Evolutionary conservation across 2,888 invertebrate species (phyloP).

Genomic region (Antheraea yamamai): DNA sequence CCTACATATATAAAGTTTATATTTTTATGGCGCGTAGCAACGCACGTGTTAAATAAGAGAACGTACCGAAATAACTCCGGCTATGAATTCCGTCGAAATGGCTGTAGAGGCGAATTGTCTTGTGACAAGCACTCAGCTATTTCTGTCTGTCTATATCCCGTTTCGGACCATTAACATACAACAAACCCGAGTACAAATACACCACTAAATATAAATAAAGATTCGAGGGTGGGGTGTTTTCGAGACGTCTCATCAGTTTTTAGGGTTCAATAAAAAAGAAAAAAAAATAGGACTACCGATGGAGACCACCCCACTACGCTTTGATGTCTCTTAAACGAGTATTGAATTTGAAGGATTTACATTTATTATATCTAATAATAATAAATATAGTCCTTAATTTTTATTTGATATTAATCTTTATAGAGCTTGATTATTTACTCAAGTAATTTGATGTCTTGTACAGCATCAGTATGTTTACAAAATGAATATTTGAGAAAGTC

Average conservation of each 20-base stretch:
- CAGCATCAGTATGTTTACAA: not conserved
- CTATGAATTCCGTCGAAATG: slow-evolving; percentile 33
- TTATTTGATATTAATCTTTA: not conserved
- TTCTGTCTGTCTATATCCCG: slow-evolving; percentile 50
- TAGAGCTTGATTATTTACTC: not conserved
- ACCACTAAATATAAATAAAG: slow-evolving; percentile 42
- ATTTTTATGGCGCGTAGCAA: slow-evolving; percentile 32
- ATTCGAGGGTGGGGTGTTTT: slow-evolving; percentile 15
- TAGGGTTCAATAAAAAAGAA: slow-evolving; percentile 39
- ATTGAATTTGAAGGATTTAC: slow-evolving; percentile 10
- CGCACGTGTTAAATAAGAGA: slow-evolving; percentile 29
- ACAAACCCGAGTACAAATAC: slow-evolving; percentile 47
- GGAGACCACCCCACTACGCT: slow-evolving; percentile 21
- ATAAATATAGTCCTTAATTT: not conserved
- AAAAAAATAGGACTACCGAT: slow-evolving; percentile 31
- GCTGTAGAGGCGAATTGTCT: slow-evolving; percentile 51
- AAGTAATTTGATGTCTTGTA: not conserved
- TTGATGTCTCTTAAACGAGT: slow-evolving; percentile 17
- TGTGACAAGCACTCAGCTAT: slow-evolving; percentile 52
- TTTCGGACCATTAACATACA: slow-evolving; percentile 49
- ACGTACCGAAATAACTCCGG: slow-evolving; percentile 27
- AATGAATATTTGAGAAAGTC: too few species aligned
- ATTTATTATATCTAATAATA: not conserved
- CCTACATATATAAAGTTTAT: slow-evolving; percentile 28
- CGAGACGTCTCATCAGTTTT: slow-evolving; percentile 39